Evolutionary conservation across 1,140 invertebrate genomes (phyloP).

Genomic region (Drosophila sp.): DNA sequence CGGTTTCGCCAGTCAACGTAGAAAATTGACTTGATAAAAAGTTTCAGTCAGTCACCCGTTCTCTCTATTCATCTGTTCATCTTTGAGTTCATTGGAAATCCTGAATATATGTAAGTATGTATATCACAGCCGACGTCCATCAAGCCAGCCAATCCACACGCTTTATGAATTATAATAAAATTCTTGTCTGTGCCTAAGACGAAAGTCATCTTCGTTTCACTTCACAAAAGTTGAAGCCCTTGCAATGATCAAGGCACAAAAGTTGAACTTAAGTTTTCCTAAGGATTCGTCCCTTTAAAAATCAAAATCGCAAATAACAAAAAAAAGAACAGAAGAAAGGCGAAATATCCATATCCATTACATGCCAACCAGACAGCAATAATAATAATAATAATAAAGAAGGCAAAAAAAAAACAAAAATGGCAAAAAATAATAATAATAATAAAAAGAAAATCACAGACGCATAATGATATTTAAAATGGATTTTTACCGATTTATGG

Average conservation of each 20-base stretch:
- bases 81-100: slow-evolving; percentile 24
- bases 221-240: slow-evolving; percentile 20
- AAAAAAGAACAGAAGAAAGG: background rate
- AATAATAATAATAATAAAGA: slow-evolving; percentile 7
- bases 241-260: background rate
- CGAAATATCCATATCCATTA: slow-evolving; percentile 34
- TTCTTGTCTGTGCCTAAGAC: slow-evolving; percentile 23
- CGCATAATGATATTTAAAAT: slow-evolving; percentile 66
- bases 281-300: slow-evolving; percentile 3
- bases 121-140: slow-evolving; percentile 41
- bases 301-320: slow-evolving; percentile 4
- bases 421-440: slow-evolving; percentile 3
- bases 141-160: slow-evolving; percentile 33
- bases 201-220: background rate
- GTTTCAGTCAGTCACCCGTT: slow-evolving; percentile 50
- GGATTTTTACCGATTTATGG: slow-evolving; percentile 66
- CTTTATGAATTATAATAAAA: slow-evolving; percentile 77
- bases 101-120: slow-evolving; percentile 16
- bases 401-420: background rate
- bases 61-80: slow-evolving; percentile 39
- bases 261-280: slow-evolving; percentile 7
- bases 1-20: slow-evolving; percentile 70
- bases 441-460: slow-evolving; percentile 40
- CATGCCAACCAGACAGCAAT: slow-evolving; percentile 24
- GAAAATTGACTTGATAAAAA: slow-evolving; percentile 81